A percentile compares a stretch with the other conserved stretches of the same genome.
Evolutionary conservation across 1,140 invertebrate species (phyloP).

Genomic region (Gryllus bimaculatus): DNA sequence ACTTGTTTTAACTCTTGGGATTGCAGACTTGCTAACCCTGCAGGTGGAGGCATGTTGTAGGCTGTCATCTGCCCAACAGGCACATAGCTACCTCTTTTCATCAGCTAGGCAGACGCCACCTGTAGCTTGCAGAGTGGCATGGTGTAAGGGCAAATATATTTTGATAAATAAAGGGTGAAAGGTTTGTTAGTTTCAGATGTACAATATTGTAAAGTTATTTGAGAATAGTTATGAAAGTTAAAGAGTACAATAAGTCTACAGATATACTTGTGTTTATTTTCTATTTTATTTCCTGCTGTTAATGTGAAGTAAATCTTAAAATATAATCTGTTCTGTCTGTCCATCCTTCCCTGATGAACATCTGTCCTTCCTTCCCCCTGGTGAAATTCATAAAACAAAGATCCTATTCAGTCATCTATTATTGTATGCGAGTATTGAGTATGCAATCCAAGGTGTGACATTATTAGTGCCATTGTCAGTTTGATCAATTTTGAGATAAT

Average conservation of each 20-base stretch:
- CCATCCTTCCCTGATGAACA: no score
- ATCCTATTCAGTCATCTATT: no score
- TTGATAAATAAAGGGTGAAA: background rate
- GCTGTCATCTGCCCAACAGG: no score
- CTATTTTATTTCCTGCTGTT: background rate
- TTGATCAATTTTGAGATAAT: no score
- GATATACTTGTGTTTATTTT: background rate
- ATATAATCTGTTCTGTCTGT: no score
- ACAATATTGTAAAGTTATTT: background rate
- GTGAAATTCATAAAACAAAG: no score
- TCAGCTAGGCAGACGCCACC: background rate
- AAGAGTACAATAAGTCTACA: background rate
- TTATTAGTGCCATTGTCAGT: no score
- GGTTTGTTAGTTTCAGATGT: background rate
- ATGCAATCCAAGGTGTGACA: no score
- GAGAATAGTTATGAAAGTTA: slow-evolving; percentile 5
- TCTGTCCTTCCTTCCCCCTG: no score
- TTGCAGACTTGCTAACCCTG: background rate
- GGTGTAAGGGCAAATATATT: background rate
- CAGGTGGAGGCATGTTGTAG: background rate
- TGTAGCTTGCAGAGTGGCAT: background rate
- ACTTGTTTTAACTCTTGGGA: background rate
- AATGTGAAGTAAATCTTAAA: background rate
- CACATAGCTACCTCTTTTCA: no score
- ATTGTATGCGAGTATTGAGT: no score